Percentiles rank a stretch among this genome's conserved stretches.
phyloP scores from a whole-genome alignment of 2,113 vertebrate species.

The Platysteira castanea region DNA sequence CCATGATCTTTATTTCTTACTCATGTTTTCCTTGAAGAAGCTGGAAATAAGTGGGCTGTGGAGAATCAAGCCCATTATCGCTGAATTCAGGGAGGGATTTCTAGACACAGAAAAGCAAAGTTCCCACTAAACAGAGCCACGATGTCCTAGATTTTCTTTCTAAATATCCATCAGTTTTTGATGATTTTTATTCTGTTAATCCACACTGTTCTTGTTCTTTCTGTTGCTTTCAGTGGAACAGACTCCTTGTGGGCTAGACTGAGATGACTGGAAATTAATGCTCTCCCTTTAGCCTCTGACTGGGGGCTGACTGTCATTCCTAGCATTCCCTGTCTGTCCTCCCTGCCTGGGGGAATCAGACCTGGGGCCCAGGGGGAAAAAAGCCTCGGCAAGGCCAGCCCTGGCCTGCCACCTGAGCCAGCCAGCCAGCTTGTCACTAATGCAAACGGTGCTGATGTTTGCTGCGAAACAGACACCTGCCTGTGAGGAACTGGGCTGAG shows the following conservation, averaged over 20 bases:
- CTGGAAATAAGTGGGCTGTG: background rate
- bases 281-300: background rate
- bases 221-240: background rate
- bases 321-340: background rate
- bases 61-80: background rate
- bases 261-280: background rate
- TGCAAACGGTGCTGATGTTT: slow-evolving; percentile 46
- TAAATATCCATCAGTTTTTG: background rate
- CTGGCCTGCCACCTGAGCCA: background rate
- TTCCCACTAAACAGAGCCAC: background rate
- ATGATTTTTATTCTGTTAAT: background rate
- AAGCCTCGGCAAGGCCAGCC: background rate
- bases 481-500: slow-evolving; percentile 56
- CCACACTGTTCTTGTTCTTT: background rate
- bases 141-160: background rate
- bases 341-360: background rate
- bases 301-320: background rate
- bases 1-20: background rate
- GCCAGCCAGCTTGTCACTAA: slow-evolving; percentile 28
- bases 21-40: background rate
- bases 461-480: slow-evolving; percentile 68
- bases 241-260: background rate
- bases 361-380: background rate
- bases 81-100: background rate
- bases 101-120: background rate